Evolutionary conservation across 2,113 vertebrate species (phyloP), one percentile per base, ranked within the genome.

Genomic region (Hucho hucho): DNA sequence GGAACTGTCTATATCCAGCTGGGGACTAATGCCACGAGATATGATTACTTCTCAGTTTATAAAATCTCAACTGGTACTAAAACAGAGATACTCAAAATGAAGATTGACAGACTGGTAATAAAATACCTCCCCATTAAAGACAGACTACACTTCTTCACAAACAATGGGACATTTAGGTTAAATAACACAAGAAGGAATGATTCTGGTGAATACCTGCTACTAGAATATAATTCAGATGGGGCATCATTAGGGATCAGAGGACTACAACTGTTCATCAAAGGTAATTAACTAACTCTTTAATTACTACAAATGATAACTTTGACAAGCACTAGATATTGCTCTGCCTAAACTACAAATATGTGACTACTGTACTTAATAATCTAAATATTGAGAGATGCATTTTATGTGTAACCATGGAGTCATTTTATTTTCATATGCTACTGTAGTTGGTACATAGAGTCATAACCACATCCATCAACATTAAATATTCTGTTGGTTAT

Each of bases 171-270:
- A 79, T 53, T 90, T 13, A 47, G 29, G 59, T 78, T 90, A 53
- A 64, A 69, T 25, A 61, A 79, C 11, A 71, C 86, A 69, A 20
- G 0, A 2, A 63, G 22, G 24, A 76, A 0, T 64, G 86, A 91
- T 66, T 29, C 2, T 22, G 77, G 25, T 64, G 4, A 79, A 61
- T 89, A 90, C 75, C 4, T 0, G 4, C 9, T 87, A 7, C 0
- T 0, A 1, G 26, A 1, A 0, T 20, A 0, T 81, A 0, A 80
- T 67, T 2, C 7, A n/a, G 0, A 0, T 0, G 83, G 85, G 73
- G 0, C 0, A 0, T 0, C 0, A 0, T 0, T 2, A 22, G 1
- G 0, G 0, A 0, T 0, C 0, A 3, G 0, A 12, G 29, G 3
- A 67, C 56, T 82, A 0, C 14, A 76, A 11, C 28, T 90, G 53